Percentiles rank a stretch among this genome's conserved stretches.
These are phyloP conservation scores for Trypoxylon attenuatum DNA, from an alignment of 2,888 invertebrate genomes.

Conservation along the genomic window DNA sequence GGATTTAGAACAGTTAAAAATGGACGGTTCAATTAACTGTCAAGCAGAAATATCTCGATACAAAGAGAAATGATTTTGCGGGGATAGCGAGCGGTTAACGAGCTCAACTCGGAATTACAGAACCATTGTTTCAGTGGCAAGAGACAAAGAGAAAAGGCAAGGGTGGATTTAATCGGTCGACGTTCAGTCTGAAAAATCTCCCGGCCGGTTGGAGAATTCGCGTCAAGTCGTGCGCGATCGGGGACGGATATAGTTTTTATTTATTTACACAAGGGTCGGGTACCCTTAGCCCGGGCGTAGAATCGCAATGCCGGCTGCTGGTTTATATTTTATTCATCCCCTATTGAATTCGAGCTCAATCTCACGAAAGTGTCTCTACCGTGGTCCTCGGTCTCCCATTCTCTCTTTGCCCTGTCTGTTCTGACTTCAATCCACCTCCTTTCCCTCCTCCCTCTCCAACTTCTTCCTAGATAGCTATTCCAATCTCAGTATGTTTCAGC, in stretches of 20 bases:
- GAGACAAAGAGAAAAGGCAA: neutral
- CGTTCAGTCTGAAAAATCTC: constrained; percentile 3
- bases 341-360: constrained; percentile 74
- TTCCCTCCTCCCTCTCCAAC: too few relatives aligned
- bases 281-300: constrained; percentile 62
- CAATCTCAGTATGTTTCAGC: constrained; percentile 63
- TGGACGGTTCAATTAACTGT: too few relatives aligned
- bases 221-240: constrained; percentile 23
- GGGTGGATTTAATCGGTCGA: constrained; percentile 28
- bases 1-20: too few relatives aligned
- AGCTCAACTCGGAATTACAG: neutral
- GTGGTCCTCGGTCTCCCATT: constrained; percentile 42
- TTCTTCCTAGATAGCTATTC: constrained; percentile 56
- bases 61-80: neutral
- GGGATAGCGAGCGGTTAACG: neutral
- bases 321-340: constrained; percentile 74
- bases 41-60: too few relatives aligned
- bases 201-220: neutral
- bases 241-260: constrained; percentile 61
- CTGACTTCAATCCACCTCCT: too few relatives aligned
- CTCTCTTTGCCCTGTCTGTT: too few relatives aligned
- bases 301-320: constrained; percentile 58
- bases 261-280: constrained; percentile 66
- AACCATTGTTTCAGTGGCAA: neutral
- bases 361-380: constrained; percentile 71